These are phyloP conservation scores for Phodopus roborovskii DNA, from an alignment of 2,113 vertebrate species.

Conservation along the genomic window DNA sequence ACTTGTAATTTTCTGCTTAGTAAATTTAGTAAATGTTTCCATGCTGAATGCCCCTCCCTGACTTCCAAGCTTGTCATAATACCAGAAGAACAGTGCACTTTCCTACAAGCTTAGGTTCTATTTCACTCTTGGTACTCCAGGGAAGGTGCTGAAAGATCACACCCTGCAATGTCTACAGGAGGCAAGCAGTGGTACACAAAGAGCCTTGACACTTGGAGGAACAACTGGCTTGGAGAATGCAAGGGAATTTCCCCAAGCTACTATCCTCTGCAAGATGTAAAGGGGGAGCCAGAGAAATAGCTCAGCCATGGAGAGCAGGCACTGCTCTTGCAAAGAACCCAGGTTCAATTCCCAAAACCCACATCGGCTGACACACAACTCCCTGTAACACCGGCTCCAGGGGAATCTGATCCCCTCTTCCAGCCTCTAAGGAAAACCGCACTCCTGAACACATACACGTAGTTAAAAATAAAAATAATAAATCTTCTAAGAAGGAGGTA, in stretches of 20 bases:
- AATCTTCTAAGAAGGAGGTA: not conserved
- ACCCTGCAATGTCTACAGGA: not conserved
- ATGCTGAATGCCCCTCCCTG: not conserved
- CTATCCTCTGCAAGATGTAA: not conserved
- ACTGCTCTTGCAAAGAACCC: not conserved
- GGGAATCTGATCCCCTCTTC: not conserved
- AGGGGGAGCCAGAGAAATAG: not conserved
- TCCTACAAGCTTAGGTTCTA: not conserved
- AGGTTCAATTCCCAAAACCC: not conserved
- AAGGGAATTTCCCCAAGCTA: not conserved
- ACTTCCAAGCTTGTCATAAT: not conserved
- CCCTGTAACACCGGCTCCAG: too few relatives aligned
- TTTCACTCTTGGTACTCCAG: not conserved
- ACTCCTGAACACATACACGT: not conserved
- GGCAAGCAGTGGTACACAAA: not conserved
- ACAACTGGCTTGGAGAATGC: not conserved
- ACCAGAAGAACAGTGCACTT: not conserved
- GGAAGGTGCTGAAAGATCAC: not conserved
- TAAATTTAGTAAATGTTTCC: not conserved
- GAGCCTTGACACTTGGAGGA: not conserved
- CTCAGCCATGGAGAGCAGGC: not conserved
- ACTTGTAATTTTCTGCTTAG: not conserved
- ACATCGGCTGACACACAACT: not conserved
- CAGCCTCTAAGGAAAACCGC: not conserved
- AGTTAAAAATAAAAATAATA: not conserved